Percentiles rank a stretch among this genome's conserved stretches.
phyloP scores from a whole-genome alignment of 2,113 vertebrate species.

The Leptocoma aspasia region DNA sequence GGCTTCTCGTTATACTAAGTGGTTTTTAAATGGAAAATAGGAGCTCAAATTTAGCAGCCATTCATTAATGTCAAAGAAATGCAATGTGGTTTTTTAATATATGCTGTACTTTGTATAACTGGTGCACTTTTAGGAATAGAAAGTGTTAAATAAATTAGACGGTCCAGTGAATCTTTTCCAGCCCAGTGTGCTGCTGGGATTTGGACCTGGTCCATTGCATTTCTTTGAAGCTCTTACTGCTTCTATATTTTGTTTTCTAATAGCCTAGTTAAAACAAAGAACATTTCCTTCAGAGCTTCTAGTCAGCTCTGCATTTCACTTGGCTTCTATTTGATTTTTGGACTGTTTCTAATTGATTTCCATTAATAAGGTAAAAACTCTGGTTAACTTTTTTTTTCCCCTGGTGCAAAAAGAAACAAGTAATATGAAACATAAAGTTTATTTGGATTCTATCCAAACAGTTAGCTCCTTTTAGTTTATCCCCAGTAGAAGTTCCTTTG shows the following conservation, averaged over 20 bases:
- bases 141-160: constrained; percentile 44
- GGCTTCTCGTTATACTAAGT: background rate
- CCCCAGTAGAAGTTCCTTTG: background rate
- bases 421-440: constrained; percentile 25
- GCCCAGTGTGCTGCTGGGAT: constrained; percentile 19
- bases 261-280: constrained; percentile 65
- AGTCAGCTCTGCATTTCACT: constrained; percentile 25
- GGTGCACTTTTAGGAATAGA: background rate
- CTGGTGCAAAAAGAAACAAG: background rate
- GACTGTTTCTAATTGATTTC: constrained; percentile 63
- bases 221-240: constrained; percentile 64
- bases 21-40: background rate
- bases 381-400: background rate
- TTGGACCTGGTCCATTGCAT: constrained; percentile 55
- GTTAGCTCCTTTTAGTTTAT: constrained; percentile 28
- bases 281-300: constrained; percentile 54
- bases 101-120: background rate
- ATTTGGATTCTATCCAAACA: background rate
- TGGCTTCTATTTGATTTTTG: constrained; percentile 50
- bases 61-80: constrained; percentile 6
- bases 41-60: background rate
- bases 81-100: background rate
- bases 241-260: constrained; percentile 66
- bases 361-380: constrained; percentile 48
- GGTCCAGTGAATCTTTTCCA: constrained; percentile 51